Evolutionary conservation across 92 coral and sea anemone genomes (phyloP), one percentile per base, ranked within the genome.

Genomic region (Diadumene lineata): DNA sequence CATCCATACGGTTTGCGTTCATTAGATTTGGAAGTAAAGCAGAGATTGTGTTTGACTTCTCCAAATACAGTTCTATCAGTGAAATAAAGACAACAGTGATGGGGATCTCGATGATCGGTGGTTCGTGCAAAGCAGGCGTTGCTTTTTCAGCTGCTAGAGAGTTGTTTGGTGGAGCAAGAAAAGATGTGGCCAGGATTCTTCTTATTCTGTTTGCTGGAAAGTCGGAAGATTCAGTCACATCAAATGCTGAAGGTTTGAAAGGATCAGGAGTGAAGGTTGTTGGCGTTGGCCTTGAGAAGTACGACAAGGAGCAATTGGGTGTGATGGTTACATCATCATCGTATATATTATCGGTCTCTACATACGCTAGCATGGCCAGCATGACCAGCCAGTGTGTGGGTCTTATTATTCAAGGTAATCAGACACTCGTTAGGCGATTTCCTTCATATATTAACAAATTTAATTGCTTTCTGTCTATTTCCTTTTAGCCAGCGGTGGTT

Each of bases 201-300:
- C 83, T 88, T 21, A 83, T 84, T 0, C 72, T 88, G 84, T 75
- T 84, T 74, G 93, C 93, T 0, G 87, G 89, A 29, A 84, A 72
- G 32, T 81, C 93, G 15, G 79, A 68, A 1, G 93, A 88, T 66
- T 77, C 89, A 10, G 82, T 88, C 1, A 77, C 60, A 21, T 58
- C 83, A 7, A 48, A 66, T 10, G 68, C 89, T n/a, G 28, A 53
- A 23, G 83, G 79, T 7, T 24, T 88, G 19, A 80, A 88, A 61
- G 74, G 68, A 48, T 75, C 66, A 11, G 88, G 88, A 3, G 64
- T 87, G 31, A 79, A 74, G 51, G 79, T 85, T 8, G 27, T 88
- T 7, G 82, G 86, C 33, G 62, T 88, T 64, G 96, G 92, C 13
- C 76, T 90, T 75, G 96, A 90, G 21, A 69, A 69, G 1, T 73